A percentile compares a stretch with the other conserved stretches of the same genome.
Conservation (phyloP, 2,797 vertebrate species). For the Danio choprae region DNA sequence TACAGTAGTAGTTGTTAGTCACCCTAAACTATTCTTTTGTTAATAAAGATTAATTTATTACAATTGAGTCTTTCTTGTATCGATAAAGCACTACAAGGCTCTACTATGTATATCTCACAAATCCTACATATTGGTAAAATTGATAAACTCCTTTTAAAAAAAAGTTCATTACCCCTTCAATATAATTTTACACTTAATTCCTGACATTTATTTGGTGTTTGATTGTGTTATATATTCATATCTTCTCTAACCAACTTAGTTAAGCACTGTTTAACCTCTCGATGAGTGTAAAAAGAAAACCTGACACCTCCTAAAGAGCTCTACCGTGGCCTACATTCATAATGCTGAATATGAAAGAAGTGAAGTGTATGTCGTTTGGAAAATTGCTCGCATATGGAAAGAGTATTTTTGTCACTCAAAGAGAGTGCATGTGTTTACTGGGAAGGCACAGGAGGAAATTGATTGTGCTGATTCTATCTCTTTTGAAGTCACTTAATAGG, state of each 20-base stretch:
- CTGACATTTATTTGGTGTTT: background rate
- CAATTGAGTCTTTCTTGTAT: too few species aligned
- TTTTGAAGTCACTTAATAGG: conserved; percentile 33
- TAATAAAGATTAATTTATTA: too few species aligned
- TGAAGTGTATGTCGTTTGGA: conserved; percentile 15
- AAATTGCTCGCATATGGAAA: conserved; percentile 39
- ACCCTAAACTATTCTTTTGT: too few species aligned
- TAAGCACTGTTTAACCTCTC: conserved; percentile 30
- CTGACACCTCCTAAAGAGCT: conserved; percentile 38
- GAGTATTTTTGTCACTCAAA: conserved; percentile 27
- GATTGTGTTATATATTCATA: conserved; percentile 24
- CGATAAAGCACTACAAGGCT: too few species aligned
- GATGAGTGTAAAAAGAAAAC: background rate
- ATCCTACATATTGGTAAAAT: too few species aligned
- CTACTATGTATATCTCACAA: too few species aligned
- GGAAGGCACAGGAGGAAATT: conserved; percentile 30
- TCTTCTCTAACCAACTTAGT: background rate
- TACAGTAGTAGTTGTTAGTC: too few species aligned
- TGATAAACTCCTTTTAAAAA: too few species aligned
- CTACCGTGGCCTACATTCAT: conserved; percentile 51
- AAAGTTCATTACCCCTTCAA: too few species aligned
- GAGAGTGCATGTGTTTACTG: conserved; percentile 9
- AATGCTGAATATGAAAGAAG: conserved; percentile 49
- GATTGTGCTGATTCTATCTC: conserved; percentile 45
- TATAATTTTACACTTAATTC: background rate